Evolutionary conservation across 2,113 vertebrate species (phyloP).

Genomic region (Gymnobelideus leadbeateri): DNA sequence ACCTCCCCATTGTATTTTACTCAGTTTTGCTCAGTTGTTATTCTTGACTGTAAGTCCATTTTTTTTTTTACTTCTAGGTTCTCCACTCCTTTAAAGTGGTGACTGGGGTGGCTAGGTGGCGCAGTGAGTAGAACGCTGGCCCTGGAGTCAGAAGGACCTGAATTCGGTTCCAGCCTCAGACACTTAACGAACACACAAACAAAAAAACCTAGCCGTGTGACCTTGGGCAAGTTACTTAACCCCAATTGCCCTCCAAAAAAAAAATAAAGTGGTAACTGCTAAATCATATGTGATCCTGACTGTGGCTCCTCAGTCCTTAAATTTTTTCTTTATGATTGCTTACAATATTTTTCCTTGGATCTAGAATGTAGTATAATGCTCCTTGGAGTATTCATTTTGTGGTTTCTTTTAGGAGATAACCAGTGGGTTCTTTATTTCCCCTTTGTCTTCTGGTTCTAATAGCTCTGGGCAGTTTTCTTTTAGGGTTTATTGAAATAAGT

Average conservation of each 20-base stretch:
- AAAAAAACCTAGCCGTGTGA: too few relatives aligned
- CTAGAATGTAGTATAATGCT: not conserved
- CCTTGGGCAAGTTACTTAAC: too few relatives aligned
- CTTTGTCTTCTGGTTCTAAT: not conserved
- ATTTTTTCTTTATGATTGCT: not conserved
- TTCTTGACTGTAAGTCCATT: too few relatives aligned
- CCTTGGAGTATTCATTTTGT: too few relatives aligned
- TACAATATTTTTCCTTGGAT: not conserved
- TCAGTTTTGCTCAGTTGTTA: too few relatives aligned
- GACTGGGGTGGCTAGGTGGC: too few relatives aligned
- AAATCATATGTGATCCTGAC: not conserved
- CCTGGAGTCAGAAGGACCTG: too few relatives aligned
- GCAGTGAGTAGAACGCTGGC: too few relatives aligned
- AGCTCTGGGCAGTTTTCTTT: not conserved
- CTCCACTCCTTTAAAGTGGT: not conserved
- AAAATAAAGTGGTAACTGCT: not conserved
- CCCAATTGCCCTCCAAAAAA: too few relatives aligned
- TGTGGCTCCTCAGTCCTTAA: not conserved
- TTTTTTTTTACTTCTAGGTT: not conserved
- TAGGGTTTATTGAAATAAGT: not conserved
- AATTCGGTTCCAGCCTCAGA: too few relatives aligned
- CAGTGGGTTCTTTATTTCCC: not conserved
- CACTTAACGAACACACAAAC: too few relatives aligned
- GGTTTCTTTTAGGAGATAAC: not conserved
- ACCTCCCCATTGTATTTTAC: too few relatives aligned